Conservation (phyloP, 2,888 invertebrate species). For the Drosophila atripex region DNA sequence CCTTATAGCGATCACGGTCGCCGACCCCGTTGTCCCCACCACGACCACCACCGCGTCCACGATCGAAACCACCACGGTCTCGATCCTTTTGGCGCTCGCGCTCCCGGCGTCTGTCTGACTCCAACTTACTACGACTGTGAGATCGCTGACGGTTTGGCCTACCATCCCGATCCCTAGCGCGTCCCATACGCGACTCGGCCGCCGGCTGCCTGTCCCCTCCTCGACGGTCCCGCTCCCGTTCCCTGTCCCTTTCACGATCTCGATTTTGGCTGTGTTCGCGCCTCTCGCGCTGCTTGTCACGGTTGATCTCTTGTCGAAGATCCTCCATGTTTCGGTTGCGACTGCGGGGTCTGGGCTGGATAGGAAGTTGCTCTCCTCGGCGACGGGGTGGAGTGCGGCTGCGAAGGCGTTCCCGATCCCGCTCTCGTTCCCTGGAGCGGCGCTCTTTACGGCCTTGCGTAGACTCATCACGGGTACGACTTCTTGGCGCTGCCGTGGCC, state of each 20-base stretch:
- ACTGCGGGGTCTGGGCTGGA: slow-evolving; percentile 54
- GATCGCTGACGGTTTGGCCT: slow-evolving; percentile 81
- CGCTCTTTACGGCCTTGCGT: slow-evolving; percentile 40
- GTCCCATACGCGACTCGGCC: slow-evolving; percentile 45
- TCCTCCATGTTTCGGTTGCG: slow-evolving; percentile 83
- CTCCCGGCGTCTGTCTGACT: slow-evolving; percentile 82
- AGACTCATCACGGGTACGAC: slow-evolving; percentile 52
- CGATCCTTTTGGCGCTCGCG: slow-evolving; percentile 81
- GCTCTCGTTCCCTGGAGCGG: slow-evolving; percentile 38
- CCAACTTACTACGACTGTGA: slow-evolving; percentile 83
- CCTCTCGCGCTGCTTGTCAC: slow-evolving; percentile 84
- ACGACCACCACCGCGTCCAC: slow-evolving; percentile 65
- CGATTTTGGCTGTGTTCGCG: slow-evolving; percentile 83
- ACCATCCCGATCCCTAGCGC: slow-evolving; percentile 80
- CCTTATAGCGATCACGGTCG: slow-evolving; percentile 87
- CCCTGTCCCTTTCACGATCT: slow-evolving; percentile 55
- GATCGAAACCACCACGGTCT: slow-evolving; percentile 82
- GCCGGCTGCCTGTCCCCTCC: slow-evolving; percentile 45
- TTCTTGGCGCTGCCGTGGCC: slow-evolving; percentile 28
- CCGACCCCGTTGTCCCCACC: slow-evolving; percentile 73
- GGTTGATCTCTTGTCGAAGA: slow-evolving; percentile 83
- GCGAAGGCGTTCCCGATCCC: slow-evolving; percentile 26
- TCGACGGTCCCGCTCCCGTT: slow-evolving; percentile 66
- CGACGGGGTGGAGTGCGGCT: slow-evolving; percentile 68
- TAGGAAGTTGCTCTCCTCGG: slow-evolving; percentile 44